phyloP scores from a whole-genome alignment of 2,888 invertebrate genomes.

The Pocota personata region DNA sequence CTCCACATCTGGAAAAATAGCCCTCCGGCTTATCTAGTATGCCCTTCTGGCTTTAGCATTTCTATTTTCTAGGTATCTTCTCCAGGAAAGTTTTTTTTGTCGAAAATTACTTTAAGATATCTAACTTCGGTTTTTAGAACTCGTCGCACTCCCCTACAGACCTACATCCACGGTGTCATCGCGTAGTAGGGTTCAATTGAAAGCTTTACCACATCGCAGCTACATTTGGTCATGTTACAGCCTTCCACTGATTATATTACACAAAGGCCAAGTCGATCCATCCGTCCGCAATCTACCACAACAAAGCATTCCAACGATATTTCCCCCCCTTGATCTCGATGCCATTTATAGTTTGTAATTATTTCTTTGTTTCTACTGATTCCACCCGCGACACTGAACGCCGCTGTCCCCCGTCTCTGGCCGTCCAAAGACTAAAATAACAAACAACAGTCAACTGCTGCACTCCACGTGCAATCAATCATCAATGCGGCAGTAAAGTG shows the following conservation, averaged over 20 bases:
- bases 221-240: neutral
- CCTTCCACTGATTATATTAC: neutral
- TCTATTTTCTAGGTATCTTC: too few relatives aligned
- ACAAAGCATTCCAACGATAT: conserved; percentile 20
- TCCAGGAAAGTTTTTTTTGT: too few relatives aligned
- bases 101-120: too few relatives aligned
- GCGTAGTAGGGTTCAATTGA: too few relatives aligned
- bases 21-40: too few relatives aligned
- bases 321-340: conserved; percentile 30
- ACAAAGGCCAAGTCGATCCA: neutral
- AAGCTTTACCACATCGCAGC: neutral
- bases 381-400: neutral
- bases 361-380: conserved; percentile 41
- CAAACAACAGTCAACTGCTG: conserved; percentile 65
- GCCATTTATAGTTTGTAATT: conserved; percentile 56
- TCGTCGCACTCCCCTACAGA: too few relatives aligned
- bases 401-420: neutral
- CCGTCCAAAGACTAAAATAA: conserved; percentile 33
- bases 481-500: conserved; percentile 65
- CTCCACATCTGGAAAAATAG: too few relatives aligned
- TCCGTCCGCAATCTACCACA: conserved; percentile 29
- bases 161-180: too few relatives aligned
- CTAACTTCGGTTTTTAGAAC: too few relatives aligned
- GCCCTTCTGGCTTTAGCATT: too few relatives aligned
- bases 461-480: conserved; percentile 70